Conservation (phyloP, 2,113 vertebrate species). For the Anser brachyrhynchus region DNA sequence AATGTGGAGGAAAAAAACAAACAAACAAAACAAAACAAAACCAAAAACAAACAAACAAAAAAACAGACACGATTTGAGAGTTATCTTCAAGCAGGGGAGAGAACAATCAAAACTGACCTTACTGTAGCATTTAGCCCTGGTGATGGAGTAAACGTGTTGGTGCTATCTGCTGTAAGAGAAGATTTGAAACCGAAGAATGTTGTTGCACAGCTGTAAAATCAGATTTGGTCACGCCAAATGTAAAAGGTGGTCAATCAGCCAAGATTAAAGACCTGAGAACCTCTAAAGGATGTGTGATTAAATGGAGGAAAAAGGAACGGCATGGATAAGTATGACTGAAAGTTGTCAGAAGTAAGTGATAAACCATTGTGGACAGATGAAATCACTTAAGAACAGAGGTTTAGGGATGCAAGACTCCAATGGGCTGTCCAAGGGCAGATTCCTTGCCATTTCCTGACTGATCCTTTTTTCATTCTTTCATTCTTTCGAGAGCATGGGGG, state of each 20-base stretch:
- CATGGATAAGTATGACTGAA: slow-evolving; percentile 34
- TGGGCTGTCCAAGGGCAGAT: background rate
- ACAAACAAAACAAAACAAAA: too few species aligned
- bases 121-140: background rate
- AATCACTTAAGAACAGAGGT: background rate
- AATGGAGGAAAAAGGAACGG: background rate
- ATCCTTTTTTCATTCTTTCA: background rate
- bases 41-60: too few species aligned
- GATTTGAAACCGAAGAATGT: background rate
- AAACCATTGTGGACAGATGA: background rate
- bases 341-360: slow-evolving; percentile 43
- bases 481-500: background rate
- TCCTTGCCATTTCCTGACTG: slow-evolving; percentile 40
- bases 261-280: background rate
- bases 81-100: background rate
- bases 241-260: background rate
- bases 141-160: background rate
- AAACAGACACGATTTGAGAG: background rate
- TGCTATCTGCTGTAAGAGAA: background rate
- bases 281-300: background rate
- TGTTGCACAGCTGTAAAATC: background rate
- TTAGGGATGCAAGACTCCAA: background rate
- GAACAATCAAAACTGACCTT: background rate
- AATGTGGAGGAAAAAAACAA: too few species aligned
- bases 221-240: background rate